Evolutionary conservation across 2,113 vertebrate species (phyloP).

Genomic region (Lipotes vexillifer): DNA sequence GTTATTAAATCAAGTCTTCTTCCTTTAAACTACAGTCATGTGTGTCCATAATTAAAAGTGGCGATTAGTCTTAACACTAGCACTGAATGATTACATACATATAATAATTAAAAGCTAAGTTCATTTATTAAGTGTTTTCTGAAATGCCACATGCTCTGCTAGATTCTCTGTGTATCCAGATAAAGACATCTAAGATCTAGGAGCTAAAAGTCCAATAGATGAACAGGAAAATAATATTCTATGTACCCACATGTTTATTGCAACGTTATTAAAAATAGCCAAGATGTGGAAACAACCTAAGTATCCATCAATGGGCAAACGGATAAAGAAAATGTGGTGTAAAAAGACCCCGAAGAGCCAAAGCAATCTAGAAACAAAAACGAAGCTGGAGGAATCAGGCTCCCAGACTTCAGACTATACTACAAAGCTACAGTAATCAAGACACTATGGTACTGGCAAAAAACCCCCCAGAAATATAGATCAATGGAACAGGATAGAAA

Average conservation of each 20-base stretch:
- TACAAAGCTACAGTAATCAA: too few relatives aligned
- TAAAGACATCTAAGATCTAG: not conserved
- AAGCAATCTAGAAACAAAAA: too few relatives aligned
- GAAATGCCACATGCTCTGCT: not conserved
- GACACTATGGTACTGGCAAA: too few relatives aligned
- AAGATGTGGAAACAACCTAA: not conserved
- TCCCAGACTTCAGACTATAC: too few relatives aligned
- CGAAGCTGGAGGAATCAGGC: too few relatives aligned
- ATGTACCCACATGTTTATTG: not conserved
- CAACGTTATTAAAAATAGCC: not conserved
- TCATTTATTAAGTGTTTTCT: conserved; percentile 3
- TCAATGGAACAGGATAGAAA: too few relatives aligned
- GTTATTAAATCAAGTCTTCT: not conserved
- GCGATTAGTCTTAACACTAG: not conserved
- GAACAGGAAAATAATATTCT: not conserved
- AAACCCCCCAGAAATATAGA: too few relatives aligned
- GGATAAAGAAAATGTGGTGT: not conserved
- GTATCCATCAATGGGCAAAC: not conserved
- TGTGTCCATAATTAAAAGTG: not conserved
- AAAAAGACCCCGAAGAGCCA: too few relatives aligned
- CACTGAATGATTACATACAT: not conserved
- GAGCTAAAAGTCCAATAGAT: not conserved
- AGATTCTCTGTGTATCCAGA: not conserved
- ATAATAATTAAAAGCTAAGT: not conserved
- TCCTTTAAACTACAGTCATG: not conserved